These are phyloP conservation scores for Sciurus niger DNA, from an alignment of 2,113 vertebrate species.

Conservation along the genomic window DNA sequence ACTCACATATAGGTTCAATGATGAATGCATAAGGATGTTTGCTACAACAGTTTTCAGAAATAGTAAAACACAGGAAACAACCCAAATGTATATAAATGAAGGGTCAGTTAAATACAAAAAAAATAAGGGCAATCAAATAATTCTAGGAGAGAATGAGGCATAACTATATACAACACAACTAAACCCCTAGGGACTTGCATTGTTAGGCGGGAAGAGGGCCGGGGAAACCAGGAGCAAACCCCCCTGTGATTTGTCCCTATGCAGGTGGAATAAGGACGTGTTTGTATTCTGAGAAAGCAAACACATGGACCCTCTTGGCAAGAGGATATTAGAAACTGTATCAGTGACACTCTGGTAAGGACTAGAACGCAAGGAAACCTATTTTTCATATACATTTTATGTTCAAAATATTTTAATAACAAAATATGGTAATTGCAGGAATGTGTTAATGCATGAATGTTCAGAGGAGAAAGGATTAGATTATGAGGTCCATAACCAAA, in stretches of 20 bases:
- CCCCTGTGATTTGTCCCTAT: background rate
- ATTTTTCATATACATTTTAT: background rate
- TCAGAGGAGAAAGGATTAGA: no score
- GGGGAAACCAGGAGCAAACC: background rate
- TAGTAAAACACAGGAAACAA: background rate
- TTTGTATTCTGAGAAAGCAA: background rate
- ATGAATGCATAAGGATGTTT: slow-evolving; percentile 53
- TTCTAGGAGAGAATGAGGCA: background rate
- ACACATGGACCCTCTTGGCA: background rate
- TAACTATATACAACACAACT: background rate
- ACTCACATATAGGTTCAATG: slow-evolving; percentile 14
- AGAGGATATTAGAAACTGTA: background rate
- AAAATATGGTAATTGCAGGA: background rate
- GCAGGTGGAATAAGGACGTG: background rate
- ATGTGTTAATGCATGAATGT: no score
- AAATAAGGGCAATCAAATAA: background rate
- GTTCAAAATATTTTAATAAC: background rate
- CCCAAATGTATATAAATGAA: slow-evolving; percentile 10
- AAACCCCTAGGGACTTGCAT: background rate
- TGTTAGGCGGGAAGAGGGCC: background rate
- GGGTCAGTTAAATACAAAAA: background rate
- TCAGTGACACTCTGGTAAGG: background rate
- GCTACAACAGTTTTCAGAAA: slow-evolving; percentile 34
- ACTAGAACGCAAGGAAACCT: background rate
- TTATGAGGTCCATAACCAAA: no score